phyloP scores from a whole-genome alignment of 2,888 invertebrate species.

The Acronicta psi region DNA sequence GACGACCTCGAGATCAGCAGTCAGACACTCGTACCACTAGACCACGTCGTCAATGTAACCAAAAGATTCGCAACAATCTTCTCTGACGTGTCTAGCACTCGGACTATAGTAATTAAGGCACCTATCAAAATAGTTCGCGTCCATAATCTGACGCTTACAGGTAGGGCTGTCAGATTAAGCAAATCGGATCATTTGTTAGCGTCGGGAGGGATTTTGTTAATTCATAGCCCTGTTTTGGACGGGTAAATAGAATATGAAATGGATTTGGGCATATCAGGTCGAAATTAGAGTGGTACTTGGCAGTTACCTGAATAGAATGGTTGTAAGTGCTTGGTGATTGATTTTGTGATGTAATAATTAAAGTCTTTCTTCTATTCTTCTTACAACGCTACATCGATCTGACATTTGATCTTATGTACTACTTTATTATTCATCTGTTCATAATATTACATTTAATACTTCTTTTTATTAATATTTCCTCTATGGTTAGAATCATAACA shows the following conservation, averaged over 20 bases:
- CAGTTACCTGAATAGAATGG: conserved; percentile 25
- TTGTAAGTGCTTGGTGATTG: conserved; percentile 16
- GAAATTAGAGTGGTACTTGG: conserved; percentile 30
- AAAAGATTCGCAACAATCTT: background rate
- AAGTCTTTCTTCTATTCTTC: background rate
- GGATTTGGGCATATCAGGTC: conserved; percentile 18
- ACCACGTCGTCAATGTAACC: background rate
- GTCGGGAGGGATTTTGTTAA: conserved; percentile 41
- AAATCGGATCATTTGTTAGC: conserved; percentile 55
- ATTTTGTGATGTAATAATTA: background rate
- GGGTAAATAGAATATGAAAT: conserved; percentile 34
- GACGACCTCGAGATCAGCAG: no score
- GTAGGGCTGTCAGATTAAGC: conserved; percentile 40
- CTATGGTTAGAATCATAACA: no score
- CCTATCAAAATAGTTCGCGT: conserved; percentile 62
- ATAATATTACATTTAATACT: no score
- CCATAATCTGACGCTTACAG: conserved; percentile 64
- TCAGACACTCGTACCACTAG: no score
- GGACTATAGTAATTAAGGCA: conserved; percentile 70
- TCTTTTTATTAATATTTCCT: no score
- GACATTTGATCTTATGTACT: no score
- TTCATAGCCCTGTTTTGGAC: conserved; percentile 43
- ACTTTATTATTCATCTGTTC: no score
- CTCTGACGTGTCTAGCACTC: background rate
- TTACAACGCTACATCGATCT: no score